Conservation (phyloP, 2,888 invertebrate species). For the Phymatocera aterrima region DNA sequence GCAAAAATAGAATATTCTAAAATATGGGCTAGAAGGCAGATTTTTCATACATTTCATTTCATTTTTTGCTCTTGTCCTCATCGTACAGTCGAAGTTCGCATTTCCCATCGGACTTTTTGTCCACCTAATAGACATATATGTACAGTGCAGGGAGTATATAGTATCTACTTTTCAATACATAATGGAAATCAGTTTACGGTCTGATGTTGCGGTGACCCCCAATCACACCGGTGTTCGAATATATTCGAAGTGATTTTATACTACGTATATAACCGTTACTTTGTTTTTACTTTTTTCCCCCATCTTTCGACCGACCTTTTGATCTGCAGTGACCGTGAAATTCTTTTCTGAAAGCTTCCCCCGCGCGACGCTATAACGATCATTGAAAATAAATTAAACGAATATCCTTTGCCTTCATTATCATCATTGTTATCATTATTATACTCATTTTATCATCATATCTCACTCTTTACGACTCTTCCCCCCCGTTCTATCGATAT, state of each 20-base stretch:
- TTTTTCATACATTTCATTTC: too few species aligned
- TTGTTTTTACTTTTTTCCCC: neutral
- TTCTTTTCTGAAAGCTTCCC: neutral
- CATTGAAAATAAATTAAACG: constrained; percentile 18
- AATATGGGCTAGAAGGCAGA: too few species aligned
- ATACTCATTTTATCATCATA: neutral
- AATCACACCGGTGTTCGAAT: constrained; percentile 1
- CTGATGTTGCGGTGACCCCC: neutral
- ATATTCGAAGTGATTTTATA: neutral
- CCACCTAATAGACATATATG: neutral
- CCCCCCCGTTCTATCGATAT: neutral
- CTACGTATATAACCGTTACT: neutral
- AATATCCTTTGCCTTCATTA: neutral
- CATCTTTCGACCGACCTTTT: neutral
- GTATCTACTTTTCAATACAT: neutral
- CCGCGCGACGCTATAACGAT: neutral
- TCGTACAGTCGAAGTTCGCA: too few species aligned
- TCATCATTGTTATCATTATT: neutral
- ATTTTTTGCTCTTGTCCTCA: too few species aligned
- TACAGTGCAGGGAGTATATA: neutral
- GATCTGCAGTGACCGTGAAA: neutral
- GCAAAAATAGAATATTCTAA: too few species aligned
- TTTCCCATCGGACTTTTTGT: too few species aligned
- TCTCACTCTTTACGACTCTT: neutral
- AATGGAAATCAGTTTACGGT: constrained; percentile 2